Conservation (phyloP, 1,140 invertebrate species). For the Habropoda laboriosa region DNA sequence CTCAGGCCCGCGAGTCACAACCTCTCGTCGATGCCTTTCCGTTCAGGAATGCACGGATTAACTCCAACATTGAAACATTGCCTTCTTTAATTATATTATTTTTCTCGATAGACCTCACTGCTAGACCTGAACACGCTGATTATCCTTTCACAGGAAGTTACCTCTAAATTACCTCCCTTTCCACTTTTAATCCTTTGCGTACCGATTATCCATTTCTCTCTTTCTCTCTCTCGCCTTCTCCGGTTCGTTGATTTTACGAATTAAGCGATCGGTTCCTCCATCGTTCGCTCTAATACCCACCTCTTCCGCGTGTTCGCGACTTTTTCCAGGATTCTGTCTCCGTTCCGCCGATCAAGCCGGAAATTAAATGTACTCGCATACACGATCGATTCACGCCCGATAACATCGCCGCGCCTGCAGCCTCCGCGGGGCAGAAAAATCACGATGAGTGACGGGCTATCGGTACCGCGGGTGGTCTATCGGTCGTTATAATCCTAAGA, state of each 20-base stretch:
- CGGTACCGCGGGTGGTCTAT: slow-evolving; percentile 27
- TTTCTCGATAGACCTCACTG: background rate
- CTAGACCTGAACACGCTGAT: background rate
- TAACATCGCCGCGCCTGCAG: slow-evolving; percentile 36
- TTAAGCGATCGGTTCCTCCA: slow-evolving; percentile 29
- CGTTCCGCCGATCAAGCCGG: slow-evolving; percentile 28
- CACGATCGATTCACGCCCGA: slow-evolving; percentile 33
- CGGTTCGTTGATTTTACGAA: slow-evolving; percentile 22
- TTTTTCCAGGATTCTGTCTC: background rate
- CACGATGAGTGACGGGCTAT: slow-evolving; percentile 3
- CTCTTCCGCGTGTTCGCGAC: background rate
- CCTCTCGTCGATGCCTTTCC: background rate
- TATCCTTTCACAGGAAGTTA: slow-evolving; percentile 17
- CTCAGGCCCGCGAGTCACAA: background rate
- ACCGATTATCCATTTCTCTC: background rate
- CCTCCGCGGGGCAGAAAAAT: slow-evolving; percentile 7
- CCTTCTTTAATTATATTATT: slow-evolving; percentile 13
- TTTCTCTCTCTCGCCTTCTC: background rate
- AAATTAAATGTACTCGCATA: slow-evolving; percentile 55
- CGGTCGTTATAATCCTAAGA: slow-evolving; percentile 5
- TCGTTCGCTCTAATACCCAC: background rate
- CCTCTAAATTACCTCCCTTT: slow-evolving; percentile 21
- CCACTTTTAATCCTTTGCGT: slow-evolving; percentile 2
- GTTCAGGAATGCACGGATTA: slow-evolving; percentile 4
- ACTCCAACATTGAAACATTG: background rate